These are phyloP conservation scores for Clupea harengus DNA, from an alignment of 2,113 vertebrate genomes.

Conservation along the genomic window DNA sequence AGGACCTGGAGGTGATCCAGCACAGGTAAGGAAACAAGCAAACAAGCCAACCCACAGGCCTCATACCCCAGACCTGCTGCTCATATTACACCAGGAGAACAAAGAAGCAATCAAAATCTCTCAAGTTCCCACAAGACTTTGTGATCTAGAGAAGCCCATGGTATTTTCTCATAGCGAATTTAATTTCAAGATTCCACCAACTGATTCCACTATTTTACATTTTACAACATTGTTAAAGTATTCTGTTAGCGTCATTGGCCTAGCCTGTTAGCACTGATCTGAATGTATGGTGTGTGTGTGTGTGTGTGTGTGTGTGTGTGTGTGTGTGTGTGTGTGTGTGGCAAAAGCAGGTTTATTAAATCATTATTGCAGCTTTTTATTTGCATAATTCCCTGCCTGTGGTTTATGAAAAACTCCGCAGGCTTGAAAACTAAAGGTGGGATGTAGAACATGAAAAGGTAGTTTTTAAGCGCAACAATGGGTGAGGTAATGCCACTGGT, in stretches of 20 bases:
- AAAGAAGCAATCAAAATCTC: background rate
- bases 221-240: background rate
- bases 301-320: too few relatives aligned
- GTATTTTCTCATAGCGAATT: too few relatives aligned
- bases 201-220: background rate
- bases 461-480: background rate
- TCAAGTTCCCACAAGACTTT: background rate
- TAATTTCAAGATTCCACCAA: too few relatives aligned
- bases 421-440: background rate
- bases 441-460: background rate
- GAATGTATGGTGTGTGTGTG: too few relatives aligned
- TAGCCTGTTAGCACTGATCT: background rate
- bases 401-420: background rate
- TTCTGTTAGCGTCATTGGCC: background rate
- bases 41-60: too few relatives aligned
- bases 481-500: background rate
- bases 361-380: background rate
- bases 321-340: too few relatives aligned
- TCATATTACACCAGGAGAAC: background rate
- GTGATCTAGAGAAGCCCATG: background rate
- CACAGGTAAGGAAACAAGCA: conserved; percentile 59
- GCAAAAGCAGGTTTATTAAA: background rate
- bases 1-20: conserved; percentile 96
- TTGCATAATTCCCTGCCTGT: background rate
- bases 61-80: too few relatives aligned